Conservation (phyloP, 2,113 vertebrate species). For the Rhagologus leucostigma region DNA sequence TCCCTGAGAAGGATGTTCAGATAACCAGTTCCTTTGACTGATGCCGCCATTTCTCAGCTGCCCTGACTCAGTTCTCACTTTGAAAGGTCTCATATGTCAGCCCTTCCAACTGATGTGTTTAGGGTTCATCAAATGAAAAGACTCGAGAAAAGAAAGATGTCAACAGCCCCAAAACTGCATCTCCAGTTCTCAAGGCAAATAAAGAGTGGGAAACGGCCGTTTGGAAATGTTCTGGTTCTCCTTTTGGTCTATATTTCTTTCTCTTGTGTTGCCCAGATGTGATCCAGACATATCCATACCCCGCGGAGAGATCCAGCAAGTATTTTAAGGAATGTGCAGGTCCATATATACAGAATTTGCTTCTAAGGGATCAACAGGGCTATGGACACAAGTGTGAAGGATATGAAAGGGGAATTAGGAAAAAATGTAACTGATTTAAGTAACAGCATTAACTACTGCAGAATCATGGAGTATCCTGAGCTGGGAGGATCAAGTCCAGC, state of each 20-base stretch:
- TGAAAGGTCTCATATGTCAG: not conserved
- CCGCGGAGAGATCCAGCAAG: fast-evolving
- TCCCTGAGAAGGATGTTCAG: not conserved
- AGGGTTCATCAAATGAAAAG: not conserved
- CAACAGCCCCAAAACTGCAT: not conserved
- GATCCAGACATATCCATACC: not conserved
- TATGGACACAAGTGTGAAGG: not conserved
- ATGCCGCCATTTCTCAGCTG: not conserved
- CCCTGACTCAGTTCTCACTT: not conserved
- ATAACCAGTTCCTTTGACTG: not conserved
- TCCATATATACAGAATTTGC: not conserved
- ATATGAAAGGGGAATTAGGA: not conserved
- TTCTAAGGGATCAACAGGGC: not conserved
- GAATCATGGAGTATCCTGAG: not conserved
- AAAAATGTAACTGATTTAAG: not conserved
- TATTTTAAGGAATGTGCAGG: not conserved
- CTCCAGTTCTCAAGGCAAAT: not conserved
- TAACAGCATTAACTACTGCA: not conserved
- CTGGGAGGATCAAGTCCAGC: not conserved
- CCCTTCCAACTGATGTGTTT: not conserved
- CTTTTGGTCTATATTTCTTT: not conserved
- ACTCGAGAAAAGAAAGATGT: not conserved
- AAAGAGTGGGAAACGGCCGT: not conserved
- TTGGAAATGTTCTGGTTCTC: not conserved
- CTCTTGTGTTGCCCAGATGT: not conserved